These are phyloP conservation scores for Bungarus multicinctus DNA, from an alignment of 2,113 vertebrate species.

Conservation along the genomic window DNA sequence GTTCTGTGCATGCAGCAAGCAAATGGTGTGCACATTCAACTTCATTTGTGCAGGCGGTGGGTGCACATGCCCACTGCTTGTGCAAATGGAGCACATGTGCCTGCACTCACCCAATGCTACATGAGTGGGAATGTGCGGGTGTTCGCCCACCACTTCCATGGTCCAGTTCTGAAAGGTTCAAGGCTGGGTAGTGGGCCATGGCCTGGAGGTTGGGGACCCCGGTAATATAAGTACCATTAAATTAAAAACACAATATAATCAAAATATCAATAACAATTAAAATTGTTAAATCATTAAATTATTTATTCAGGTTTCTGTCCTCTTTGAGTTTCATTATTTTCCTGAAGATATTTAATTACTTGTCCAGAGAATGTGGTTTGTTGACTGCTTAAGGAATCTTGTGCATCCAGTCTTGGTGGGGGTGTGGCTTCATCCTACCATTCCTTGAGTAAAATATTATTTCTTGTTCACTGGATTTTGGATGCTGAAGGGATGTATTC, in stretches of 20 bases:
- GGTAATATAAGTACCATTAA: neutral
- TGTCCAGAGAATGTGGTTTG: neutral
- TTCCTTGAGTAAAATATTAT: neutral
- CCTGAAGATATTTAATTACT: neutral
- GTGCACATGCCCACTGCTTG: no score
- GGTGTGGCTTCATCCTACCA: neutral
- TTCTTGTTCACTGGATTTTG: neutral
- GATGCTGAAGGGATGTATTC: neutral
- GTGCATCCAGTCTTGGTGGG: neutral
- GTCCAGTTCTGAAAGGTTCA: no score
- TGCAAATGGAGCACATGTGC: no score
- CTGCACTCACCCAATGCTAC: no score
- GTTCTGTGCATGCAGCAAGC: no score
- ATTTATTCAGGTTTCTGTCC: neutral
- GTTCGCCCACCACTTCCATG: no score
- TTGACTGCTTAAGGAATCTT: neutral
- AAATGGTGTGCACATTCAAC: no score
- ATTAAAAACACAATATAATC: neutral
- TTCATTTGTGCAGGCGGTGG: no score
- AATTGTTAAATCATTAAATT: neutral
- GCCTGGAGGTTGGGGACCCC: no score
- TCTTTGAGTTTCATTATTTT: neutral
- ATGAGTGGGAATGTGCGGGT: no score
- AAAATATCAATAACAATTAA: neutral
- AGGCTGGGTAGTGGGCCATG: no score